Evolutionary conservation across 2,888 invertebrate species (phyloP).

Genomic region (Campoletis raptor): DNA sequence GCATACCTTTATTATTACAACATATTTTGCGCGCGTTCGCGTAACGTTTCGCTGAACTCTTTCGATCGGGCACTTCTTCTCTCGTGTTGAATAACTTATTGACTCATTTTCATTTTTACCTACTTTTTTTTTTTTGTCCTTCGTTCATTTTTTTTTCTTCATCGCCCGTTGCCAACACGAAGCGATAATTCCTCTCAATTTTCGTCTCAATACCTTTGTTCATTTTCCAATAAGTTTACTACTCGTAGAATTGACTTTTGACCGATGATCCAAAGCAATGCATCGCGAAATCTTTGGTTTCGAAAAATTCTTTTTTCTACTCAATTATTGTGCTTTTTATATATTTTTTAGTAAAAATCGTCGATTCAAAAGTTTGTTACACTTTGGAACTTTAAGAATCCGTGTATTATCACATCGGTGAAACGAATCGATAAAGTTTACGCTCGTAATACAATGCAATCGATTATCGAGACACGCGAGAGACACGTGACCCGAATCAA

Average conservation of each 20-base stretch:
- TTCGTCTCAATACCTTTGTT: background rate
- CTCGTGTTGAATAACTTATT: background rate
- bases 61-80: background rate
- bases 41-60: constrained; percentile 3
- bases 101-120: background rate
- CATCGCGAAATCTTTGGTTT: background rate
- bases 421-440: constrained; percentile 50
- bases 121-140: background rate
- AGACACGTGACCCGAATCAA: background rate
- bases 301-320: background rate
- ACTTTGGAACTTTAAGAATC: background rate
- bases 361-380: constrained; percentile 46
- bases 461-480: constrained; percentile 24
- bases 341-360: background rate
- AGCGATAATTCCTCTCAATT: background rate
- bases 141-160: background rate
- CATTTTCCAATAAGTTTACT: background rate
- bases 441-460: constrained; percentile 38
- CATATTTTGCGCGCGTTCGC: constrained; percentile 22
- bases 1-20: constrained; percentile 35
- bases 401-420: constrained; percentile 16
- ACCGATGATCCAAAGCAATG: background rate
- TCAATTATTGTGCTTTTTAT: constrained; percentile 5
- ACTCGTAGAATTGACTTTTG: background rate
- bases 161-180: background rate